These are phyloP conservation scores for Balaeniceps rex DNA, from an alignment of 2,113 vertebrate genomes.

Conservation along the genomic window DNA sequence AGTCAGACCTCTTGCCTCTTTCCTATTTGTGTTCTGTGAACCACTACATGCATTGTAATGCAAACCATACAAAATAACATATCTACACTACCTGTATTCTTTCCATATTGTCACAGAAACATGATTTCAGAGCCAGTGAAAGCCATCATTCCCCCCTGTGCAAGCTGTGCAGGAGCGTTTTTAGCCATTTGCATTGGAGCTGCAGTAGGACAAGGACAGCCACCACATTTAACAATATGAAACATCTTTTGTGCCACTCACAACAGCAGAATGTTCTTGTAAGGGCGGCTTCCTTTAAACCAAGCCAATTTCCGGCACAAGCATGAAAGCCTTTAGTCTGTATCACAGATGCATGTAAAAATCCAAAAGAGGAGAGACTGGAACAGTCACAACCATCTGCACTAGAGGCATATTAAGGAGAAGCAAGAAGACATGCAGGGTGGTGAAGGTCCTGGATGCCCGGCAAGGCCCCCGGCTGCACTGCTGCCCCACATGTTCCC, in stretches of 20 bases:
- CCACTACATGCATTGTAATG: not conserved
- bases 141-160: not conserved
- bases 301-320: not conserved
- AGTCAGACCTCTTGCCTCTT: not conserved
- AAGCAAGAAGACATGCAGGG: not conserved
- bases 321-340: not conserved
- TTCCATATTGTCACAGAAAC: not conserved
- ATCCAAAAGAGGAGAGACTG: not conserved
- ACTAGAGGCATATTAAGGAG: not conserved
- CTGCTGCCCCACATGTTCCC: not conserved
- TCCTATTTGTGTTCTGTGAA: not conserved
- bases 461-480: not conserved
- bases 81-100: not conserved
- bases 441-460: not conserved
- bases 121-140: not conserved
- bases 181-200: accelerated
- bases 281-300: not conserved
- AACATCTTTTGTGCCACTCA: not conserved
- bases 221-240: not conserved
- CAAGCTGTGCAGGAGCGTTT: not conserved
- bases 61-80: not conserved
- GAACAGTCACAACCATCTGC: accelerated
- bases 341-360: accelerated
- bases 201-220: not conserved
- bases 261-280: not conserved